These are phyloP conservation scores for Campodea augens DNA, from an alignment of 1,140 invertebrate genomes.

Conservation along the genomic window DNA sequence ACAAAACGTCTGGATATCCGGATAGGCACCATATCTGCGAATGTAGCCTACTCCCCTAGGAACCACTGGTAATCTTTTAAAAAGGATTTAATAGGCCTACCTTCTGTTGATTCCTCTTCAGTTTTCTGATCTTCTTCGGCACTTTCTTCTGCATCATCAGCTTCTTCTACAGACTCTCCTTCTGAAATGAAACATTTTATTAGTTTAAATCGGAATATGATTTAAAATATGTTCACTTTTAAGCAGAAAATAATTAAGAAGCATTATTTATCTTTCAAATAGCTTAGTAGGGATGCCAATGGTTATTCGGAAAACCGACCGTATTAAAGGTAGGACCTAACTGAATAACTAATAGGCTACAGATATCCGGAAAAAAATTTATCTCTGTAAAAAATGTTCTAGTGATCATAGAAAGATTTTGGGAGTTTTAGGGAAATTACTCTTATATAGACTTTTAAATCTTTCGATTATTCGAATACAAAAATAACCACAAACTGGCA, in stretches of 20 bases:
- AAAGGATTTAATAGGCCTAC: constrained; percentile 21
- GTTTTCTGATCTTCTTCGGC: constrained; percentile 8
- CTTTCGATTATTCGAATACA: too few relatives aligned
- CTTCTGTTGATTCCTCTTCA: constrained; percentile 13
- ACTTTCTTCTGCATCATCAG: constrained; percentile 1
- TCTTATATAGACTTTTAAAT: too few relatives aligned
- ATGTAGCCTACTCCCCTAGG: constrained; percentile 8
- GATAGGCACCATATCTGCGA: constrained; percentile 2
- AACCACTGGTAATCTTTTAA: too few relatives aligned
- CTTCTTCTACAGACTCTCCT: not conserved
- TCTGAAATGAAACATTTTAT: not conserved
- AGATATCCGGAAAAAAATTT: too few relatives aligned
- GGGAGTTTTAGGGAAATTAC: too few relatives aligned
- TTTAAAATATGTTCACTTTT: constrained; percentile 1
- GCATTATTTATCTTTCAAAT: not conserved
- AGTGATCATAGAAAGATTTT: too few relatives aligned
- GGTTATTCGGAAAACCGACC: not conserved
- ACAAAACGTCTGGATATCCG: not conserved
- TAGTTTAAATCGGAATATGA: too few relatives aligned
- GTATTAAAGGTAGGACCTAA: not conserved
- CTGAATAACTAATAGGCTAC: not conserved
- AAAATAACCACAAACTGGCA: too few relatives aligned
- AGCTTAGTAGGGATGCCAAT: not conserved
- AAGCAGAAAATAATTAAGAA: not conserved
- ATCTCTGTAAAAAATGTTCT: too few relatives aligned